phyloP scores from a whole-genome alignment of 2,888 invertebrate genomes.

The Melanchra persicariae region DNA sequence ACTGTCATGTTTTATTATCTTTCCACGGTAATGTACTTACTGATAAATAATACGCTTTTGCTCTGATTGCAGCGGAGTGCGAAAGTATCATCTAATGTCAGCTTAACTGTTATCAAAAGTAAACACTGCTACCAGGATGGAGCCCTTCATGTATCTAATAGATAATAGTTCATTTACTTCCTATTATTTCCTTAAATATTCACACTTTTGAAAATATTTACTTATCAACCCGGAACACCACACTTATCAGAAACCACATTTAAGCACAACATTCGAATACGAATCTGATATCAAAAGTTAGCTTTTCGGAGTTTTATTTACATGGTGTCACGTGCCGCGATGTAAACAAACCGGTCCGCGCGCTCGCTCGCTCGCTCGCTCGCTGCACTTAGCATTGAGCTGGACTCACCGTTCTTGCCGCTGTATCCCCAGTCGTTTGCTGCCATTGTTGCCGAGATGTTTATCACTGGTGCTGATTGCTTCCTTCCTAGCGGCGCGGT shows the following conservation, averaged over 20 bases:
- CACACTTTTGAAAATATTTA: conserved; percentile 18
- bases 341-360: conserved; percentile 89
- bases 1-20: conserved; percentile 58
- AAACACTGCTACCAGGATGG: conserved; percentile 45
- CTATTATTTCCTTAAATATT: conserved; percentile 11
- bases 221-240: conserved; percentile 12
- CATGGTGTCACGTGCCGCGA: conserved; percentile 85
- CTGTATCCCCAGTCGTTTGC: conserved; percentile 91
- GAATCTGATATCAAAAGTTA: conserved; percentile 39
- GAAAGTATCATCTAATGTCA: conserved; percentile 62
- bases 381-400: conserved; percentile 67
- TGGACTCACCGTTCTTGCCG: conserved; percentile 90
- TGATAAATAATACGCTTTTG: conserved; percentile 55
- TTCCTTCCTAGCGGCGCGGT: conserved; percentile 63
- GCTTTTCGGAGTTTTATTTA: conserved; percentile 73
- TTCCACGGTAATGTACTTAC: conserved; percentile 46
- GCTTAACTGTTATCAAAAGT: conserved; percentile 56
- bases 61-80: conserved; percentile 55
- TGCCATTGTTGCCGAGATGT: conserved; percentile 80
- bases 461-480: conserved; percentile 69
- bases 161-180: conserved; percentile 29
- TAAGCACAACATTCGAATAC: conserved; percentile 10
- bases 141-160: conserved; percentile 28
- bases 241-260: conserved; percentile 26
- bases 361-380: conserved; percentile 69